These are phyloP conservation scores for Dendropsophus ebraccatus DNA, from an alignment of 2,113 vertebrate genomes.

Conservation along the genomic window DNA sequence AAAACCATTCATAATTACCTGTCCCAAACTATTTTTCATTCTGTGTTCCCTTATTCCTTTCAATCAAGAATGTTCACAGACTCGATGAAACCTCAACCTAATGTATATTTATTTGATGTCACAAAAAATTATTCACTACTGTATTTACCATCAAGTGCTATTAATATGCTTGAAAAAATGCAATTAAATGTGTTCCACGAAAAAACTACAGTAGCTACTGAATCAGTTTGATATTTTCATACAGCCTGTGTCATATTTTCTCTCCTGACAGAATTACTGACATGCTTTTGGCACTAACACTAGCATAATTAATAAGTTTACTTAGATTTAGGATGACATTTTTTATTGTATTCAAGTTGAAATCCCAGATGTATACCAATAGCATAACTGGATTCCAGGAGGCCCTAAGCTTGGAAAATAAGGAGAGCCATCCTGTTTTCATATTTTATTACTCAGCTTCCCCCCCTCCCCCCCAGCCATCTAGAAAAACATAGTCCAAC, in stretches of 20 bases:
- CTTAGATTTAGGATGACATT: background rate
- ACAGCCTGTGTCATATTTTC: slow-evolving; percentile 16
- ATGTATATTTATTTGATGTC: slow-evolving; percentile 14
- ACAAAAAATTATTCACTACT: slow-evolving; percentile 3
- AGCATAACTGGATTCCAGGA: slow-evolving; percentile 14
- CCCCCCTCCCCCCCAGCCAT: too few relatives aligned
- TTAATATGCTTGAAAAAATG: slow-evolving; percentile 34
- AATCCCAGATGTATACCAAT: slow-evolving; percentile 31
- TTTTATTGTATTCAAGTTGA: background rate
- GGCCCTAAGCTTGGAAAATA: background rate
- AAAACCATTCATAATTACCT: background rate
- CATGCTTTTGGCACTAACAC: slow-evolving; percentile 5
- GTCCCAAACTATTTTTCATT: background rate
- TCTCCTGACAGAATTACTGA: background rate
- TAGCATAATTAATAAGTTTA: background rate
- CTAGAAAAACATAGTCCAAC: too few relatives aligned
- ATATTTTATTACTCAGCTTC: too few relatives aligned
- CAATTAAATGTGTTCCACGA: slow-evolving; percentile 23
- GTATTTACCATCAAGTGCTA: slow-evolving; percentile 2
- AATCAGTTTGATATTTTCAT: slow-evolving; percentile 18
- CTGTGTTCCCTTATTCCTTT: background rate
- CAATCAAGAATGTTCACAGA: background rate
- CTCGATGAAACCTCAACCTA: background rate
- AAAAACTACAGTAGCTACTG: slow-evolving; percentile 16
- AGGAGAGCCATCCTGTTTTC: background rate